Base-by-base conservation (phyloP, 1,140 invertebrate genomes). In the Temnothorax curvispinosus region DNA sequence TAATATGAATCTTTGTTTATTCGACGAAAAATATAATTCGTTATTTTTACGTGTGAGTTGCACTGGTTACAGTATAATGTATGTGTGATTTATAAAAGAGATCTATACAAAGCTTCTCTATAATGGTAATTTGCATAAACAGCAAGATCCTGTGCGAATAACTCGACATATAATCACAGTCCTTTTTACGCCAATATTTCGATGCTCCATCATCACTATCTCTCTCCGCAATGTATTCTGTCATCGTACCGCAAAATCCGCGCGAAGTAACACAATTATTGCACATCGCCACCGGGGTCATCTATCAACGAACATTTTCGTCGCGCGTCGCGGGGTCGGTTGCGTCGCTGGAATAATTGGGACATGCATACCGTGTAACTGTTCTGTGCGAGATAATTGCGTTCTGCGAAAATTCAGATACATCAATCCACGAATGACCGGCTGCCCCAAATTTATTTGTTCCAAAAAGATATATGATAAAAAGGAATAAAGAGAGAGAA, bases 271-370 rank as follows among this genome's bases (percentile, higher is more conserved):
- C 27, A 72, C 54, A 75, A 84, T 84, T 84, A 84, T 84, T 58
- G 56, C 41, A 67, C 78, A 32, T 67, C 44, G 60, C 32, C 44
- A 50, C n/a, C 47, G 69, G 13, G 38, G 56, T 84, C 69, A 84
- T 84, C 27, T 60, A 60, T 84, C 80, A 84, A 75, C 67, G 44
- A 74, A 84, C 41, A 74, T 84, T 84, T 74, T 75, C 80, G 67
- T 74, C 65, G 65, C 52, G 69, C 52, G 52, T 72, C n/a, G 38
- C 54, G 47, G 54, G 38, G 38, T 27, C 21, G 52, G 47, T 7
- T 78, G 35, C 38, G 41, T 75, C 54, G 69, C 41, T n/a, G 27
- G 54, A 84, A 50, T 84, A 84, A 84, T 84, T 84, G 54, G 80
- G 18, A 50, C 69, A 47, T 32, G 27, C 69, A 50, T 82, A 58